Conservation (phyloP, 2,888 invertebrate genomes). For the Luperina nickerlii region DNA sequence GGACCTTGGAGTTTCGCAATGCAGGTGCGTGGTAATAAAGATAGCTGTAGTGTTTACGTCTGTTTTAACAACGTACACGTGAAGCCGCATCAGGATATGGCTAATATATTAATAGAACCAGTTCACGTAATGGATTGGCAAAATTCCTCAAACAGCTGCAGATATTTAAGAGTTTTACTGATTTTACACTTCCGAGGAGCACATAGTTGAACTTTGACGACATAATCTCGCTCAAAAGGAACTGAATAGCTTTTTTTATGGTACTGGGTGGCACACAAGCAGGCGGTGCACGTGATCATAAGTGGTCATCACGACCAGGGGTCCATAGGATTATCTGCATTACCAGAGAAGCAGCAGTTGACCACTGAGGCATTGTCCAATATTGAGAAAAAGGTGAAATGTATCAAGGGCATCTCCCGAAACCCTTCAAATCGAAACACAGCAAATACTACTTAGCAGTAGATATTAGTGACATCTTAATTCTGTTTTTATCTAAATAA, state of each 20-base stretch:
- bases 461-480: not conserved
- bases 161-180: constrained; percentile 9
- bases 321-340: not conserved
- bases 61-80: constrained; percentile 46
- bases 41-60: constrained; percentile 56
- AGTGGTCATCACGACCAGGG: not conserved
- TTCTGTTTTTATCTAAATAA: not conserved
- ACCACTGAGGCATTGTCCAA: not conserved
- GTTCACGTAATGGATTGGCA: constrained; percentile 34
- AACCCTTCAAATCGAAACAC: not conserved
- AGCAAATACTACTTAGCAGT: not conserved
- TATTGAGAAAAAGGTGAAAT: not conserved
- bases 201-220: not conserved
- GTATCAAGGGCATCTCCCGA: not conserved
- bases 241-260: not conserved
- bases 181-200: not conserved
- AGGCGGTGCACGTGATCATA: not conserved
- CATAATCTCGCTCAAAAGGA: not conserved
- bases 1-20: constrained; percentile 33
- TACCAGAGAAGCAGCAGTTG: not conserved
- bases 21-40: constrained; percentile 49
- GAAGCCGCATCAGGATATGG: constrained; percentile 27
- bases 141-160: constrained; percentile 35
- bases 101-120: constrained; percentile 40
- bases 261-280: not conserved